A percentile compares a stretch with the other conserved stretches of the same genome.
Conservation (phyloP, 2,113 vertebrate genomes). For the Brachirus orientalis region DNA sequence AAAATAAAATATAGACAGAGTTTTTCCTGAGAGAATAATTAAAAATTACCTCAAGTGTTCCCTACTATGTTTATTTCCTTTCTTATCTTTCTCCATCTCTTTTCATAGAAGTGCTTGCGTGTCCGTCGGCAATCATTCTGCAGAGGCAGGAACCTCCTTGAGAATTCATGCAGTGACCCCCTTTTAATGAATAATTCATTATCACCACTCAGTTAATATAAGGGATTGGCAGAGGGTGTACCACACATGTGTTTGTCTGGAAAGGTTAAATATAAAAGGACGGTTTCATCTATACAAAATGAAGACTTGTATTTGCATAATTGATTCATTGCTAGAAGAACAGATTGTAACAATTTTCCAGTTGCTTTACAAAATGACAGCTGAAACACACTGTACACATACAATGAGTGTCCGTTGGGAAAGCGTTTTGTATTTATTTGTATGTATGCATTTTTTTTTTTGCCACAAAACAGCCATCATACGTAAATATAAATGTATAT, state of each 20-base stretch:
- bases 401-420: no score
- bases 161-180: slow-evolving; percentile 53
- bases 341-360: background rate
- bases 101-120: background rate
- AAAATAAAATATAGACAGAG: background rate
- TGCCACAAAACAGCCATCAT: no score
- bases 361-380: background rate
- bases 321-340: background rate
- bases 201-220: slow-evolving; percentile 34
- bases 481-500: no score
- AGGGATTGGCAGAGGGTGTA: slow-evolving; percentile 19
- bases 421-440: no score
- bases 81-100: no score
- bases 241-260: slow-evolving; percentile 30
- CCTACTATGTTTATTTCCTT: background rate
- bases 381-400: no score
- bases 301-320: background rate
- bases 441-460: no score
- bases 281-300: background rate
- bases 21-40: slow-evolving; percentile 31
- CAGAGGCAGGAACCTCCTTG: slow-evolving; percentile 43
- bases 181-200: slow-evolving; percentile 70
- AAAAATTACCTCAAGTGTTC: slow-evolving; percentile 20
- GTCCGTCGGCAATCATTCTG: background rate
- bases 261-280: slow-evolving; percentile 18